phyloP scores from a whole-genome alignment of 2,888 invertebrate species.

The Drosophila atripex region DNA sequence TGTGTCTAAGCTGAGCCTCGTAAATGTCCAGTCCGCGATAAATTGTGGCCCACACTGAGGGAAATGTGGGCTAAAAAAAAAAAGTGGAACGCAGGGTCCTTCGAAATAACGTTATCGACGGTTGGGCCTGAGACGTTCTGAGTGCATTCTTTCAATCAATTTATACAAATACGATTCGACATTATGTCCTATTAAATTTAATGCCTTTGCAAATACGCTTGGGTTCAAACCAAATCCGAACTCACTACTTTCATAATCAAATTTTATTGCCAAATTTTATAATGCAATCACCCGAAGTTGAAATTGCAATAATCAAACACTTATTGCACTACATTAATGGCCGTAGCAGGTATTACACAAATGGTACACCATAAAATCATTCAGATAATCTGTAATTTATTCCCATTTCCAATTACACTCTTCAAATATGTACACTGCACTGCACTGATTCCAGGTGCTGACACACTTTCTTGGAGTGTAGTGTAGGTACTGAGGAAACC shows the following conservation, averaged over 20 bases:
- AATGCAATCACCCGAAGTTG: neutral
- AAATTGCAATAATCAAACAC: constrained; percentile 4
- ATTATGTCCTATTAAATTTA: neutral
- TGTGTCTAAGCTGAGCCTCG: constrained; percentile 56
- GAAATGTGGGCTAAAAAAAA: constrained; percentile 13
- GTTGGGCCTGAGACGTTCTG: neutral
- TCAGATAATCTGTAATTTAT: constrained; percentile 35
- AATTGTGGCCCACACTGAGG: constrained; percentile 43
- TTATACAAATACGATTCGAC: neutral
- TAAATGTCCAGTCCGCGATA: constrained; percentile 55
- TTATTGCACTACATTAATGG: constrained; percentile 7
- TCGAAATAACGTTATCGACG: neutral
- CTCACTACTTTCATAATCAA: neutral
- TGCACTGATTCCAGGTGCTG: constrained; percentile 33
- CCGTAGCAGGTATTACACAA: constrained; percentile 13
- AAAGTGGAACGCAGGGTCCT: neutral
- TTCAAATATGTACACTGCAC: constrained; percentile 19
- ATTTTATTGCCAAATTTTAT: constrained; percentile 2
- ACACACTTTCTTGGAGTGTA: constrained; percentile 45
- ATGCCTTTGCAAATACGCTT: neutral
- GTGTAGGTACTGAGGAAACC: constrained; percentile 1
- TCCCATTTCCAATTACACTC: constrained; percentile 27
- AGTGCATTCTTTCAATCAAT: neutral
- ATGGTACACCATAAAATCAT: constrained; percentile 21
- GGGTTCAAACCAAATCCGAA: neutral